Percentiles rank a stretch among this genome's conserved stretches.
Conservation (phyloP, 2,797 vertebrate genomes). For the Cossypha niveicapilla region DNA sequence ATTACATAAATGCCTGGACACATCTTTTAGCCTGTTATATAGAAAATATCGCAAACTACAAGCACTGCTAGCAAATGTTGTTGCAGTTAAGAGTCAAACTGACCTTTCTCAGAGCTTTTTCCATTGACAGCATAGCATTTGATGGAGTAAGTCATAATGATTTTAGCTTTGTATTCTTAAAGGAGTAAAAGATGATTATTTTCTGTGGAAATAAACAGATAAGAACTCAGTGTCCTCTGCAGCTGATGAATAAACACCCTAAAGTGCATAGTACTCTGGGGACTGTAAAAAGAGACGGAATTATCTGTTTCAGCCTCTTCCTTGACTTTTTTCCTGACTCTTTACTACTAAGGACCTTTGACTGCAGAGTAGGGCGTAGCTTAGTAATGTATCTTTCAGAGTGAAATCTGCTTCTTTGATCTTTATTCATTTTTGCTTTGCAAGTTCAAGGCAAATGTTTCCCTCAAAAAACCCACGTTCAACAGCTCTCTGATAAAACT, state of each 20-base stretch:
- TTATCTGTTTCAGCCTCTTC: conserved; percentile 81
- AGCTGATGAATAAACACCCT: conserved; percentile 80
- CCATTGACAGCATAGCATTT: background rate
- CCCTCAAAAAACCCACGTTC: rapidly evolving
- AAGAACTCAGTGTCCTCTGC: conserved; percentile 9
- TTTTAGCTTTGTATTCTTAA: conserved; percentile 39
- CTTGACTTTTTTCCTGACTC: conserved; percentile 78
- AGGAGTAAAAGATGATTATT: background rate
- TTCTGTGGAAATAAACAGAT: conserved; percentile 33
- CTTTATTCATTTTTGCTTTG: background rate
- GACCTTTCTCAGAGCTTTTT: conserved; percentile 37
- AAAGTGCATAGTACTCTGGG: conserved; percentile 74
- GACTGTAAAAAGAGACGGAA: conserved; percentile 72
- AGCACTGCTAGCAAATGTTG: background rate
- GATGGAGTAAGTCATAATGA: conserved; percentile 46
- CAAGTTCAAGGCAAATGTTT: background rate
- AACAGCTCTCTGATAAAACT: background rate
- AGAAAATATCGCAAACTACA: background rate
- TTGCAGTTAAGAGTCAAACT: background rate
- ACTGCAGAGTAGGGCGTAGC: conserved; percentile 70
- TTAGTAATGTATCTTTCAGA: conserved; percentile 68
- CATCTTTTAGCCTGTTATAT: background rate
- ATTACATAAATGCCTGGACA: background rate
- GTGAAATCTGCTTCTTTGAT: background rate
- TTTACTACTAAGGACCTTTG: conserved; percentile 76